These are phyloP conservation scores for Diorhabda elongata DNA, from an alignment of 1,140 invertebrate genomes.

Conservation along the genomic window DNA sequence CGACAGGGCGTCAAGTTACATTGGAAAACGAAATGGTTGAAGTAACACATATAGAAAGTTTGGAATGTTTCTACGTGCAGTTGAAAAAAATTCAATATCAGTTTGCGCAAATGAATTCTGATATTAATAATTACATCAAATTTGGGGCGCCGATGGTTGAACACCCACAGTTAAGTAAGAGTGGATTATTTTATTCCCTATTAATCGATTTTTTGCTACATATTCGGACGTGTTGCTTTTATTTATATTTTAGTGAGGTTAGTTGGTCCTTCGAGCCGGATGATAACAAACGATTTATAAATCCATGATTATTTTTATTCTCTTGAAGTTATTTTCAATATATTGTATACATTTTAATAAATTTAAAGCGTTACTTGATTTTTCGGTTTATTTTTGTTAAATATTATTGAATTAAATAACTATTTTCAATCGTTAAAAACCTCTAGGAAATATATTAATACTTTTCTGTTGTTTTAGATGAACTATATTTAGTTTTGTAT, in stretches of 20 bases:
- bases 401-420: too few relatives aligned
- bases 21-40: conserved; percentile 12
- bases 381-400: too few relatives aligned
- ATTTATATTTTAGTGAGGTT: too few relatives aligned
- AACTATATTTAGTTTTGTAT: conserved; percentile 27
- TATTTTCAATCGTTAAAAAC: neutral
- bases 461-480: conserved; percentile 21
- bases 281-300: too few relatives aligned
- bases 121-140: conserved; percentile 28
- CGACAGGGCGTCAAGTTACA: too few relatives aligned
- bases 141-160: conserved; percentile 21
- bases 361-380: too few relatives aligned
- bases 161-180: conserved; percentile 20
- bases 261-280: too few relatives aligned
- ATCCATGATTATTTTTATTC: too few relatives aligned
- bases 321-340: too few relatives aligned
- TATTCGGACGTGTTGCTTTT: too few relatives aligned
- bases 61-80: conserved; percentile 28
- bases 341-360: too few relatives aligned
- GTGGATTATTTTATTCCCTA: neutral
- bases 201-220: too few relatives aligned
- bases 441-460: neutral
- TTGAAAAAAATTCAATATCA: conserved; percentile 18
- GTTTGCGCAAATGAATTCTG: conserved; percentile 22
- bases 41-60: conserved; percentile 24